phyloP scores from a whole-genome alignment of 2,797 vertebrate species.

The Cryptoprocta ferox region DNA sequence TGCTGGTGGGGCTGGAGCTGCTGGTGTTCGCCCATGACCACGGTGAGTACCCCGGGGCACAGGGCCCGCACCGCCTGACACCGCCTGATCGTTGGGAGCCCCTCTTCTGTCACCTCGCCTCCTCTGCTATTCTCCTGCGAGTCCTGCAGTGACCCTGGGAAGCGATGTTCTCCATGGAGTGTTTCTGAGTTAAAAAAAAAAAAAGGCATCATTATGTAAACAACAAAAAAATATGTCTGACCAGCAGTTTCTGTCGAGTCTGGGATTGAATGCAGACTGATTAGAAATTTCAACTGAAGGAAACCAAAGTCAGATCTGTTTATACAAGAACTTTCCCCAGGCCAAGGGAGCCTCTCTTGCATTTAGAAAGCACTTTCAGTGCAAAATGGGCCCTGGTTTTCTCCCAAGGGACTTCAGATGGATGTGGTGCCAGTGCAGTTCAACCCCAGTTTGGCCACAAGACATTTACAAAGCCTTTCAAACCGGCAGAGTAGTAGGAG shows the following conservation, averaged over 20 bases:
- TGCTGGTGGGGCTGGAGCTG: conserved; percentile 90
- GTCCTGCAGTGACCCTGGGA: background rate
- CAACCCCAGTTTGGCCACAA: background rate
- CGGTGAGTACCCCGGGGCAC: conserved; percentile 88
- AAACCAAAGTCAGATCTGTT: background rate
- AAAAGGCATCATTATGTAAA: background rate
- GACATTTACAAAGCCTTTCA: background rate
- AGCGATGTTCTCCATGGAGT: background rate
- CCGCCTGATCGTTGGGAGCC: background rate
- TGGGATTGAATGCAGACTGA: background rate
- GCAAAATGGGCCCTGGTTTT: background rate
- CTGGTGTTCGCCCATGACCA: conserved; percentile 97
- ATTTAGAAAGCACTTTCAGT: background rate
- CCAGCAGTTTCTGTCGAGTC: background rate
- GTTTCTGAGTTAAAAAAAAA: background rate
- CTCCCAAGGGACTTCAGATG: background rate
- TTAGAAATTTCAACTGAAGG: background rate
- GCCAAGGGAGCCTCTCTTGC: background rate
- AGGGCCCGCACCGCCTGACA: too few species aligned
- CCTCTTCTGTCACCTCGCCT: background rate
- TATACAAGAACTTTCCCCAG: background rate
- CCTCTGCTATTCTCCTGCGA: background rate
- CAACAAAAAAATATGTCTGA: background rate
- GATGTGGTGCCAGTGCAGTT: background rate
- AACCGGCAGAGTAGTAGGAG: background rate